phyloP scores from a whole-genome alignment of 2,888 invertebrate genomes.

The Thereva unica region DNA sequence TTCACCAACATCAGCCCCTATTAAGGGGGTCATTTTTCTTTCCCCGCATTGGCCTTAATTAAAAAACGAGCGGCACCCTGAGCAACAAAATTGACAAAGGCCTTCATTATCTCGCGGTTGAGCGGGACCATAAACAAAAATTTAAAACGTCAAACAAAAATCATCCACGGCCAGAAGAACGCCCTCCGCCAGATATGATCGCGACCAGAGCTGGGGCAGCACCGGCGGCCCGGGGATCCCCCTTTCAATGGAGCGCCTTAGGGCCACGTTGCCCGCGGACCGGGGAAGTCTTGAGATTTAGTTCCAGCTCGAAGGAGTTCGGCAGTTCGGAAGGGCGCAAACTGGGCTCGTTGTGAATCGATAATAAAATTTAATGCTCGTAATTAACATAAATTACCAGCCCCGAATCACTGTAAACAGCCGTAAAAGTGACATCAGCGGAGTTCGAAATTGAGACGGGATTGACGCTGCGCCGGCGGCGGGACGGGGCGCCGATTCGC shows the following conservation, averaged over 20 bases:
- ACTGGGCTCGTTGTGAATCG: constrained; percentile 30
- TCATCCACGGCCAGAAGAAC: constrained; percentile 10
- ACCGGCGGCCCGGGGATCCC: not conserved
- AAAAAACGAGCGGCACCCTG: constrained; percentile 12
- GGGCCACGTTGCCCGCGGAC: not conserved
- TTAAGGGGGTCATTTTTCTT: constrained; percentile 30
- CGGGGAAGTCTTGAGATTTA: not conserved
- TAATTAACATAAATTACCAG: constrained; percentile 31
- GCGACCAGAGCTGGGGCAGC: not conserved
- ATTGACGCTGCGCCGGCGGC: too few relatives aligned
- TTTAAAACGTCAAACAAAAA: constrained; percentile 31
- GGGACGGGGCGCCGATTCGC: not conserved
- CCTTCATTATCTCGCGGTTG: constrained; percentile 24
- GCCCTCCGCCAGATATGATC: not conserved
- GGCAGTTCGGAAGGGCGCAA: constrained; percentile 18
- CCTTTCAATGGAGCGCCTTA: not conserved
- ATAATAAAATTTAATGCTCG: constrained; percentile 33
- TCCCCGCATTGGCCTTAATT: constrained; percentile 5
- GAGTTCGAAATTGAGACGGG: not conserved
- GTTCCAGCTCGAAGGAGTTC: constrained; percentile 1
- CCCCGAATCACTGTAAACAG: constrained; percentile 30
- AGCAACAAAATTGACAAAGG: constrained; percentile 19
- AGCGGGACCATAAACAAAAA: constrained; percentile 27
- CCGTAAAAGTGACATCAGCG: constrained; percentile 29
- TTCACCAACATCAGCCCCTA: constrained; percentile 5